Evolutionary conservation across 2,113 vertebrate species (phyloP).

Genomic region (Merops nubicus): DNA sequence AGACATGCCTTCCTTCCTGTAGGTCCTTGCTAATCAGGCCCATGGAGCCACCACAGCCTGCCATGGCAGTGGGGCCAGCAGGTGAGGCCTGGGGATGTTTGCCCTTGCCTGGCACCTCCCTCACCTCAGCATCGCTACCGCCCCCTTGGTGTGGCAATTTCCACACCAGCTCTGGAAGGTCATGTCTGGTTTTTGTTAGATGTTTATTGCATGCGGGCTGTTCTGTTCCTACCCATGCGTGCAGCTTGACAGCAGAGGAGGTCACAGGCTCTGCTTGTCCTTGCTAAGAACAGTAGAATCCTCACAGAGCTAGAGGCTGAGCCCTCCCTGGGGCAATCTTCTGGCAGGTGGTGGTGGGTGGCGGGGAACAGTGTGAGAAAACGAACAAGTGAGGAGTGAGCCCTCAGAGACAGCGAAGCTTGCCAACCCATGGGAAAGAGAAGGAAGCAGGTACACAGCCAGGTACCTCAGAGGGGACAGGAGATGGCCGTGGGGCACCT

Average conservation of each 20-base stretch:
- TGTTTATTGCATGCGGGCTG: fast-evolving
- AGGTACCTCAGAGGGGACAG: neutral
- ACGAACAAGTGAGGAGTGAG: neutral
- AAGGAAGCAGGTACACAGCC: neutral
- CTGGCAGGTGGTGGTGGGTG: neutral
- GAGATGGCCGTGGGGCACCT: fast-evolving
- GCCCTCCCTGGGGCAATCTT: fast-evolving
- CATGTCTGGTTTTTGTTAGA: fast-evolving
- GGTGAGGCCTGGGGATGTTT: neutral
- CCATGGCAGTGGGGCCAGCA: neutral
- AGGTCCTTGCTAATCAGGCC: neutral
- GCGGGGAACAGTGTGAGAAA: neutral
- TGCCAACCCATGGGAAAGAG: neutral
- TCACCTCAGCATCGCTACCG: neutral
- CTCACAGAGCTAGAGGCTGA: fast-evolving
- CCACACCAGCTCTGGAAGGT: neutral
- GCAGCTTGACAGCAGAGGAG: neutral
- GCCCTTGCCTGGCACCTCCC: fast-evolving
- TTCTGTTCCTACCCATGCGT: neutral
- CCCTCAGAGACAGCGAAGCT: neutral
- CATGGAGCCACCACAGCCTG: fast-evolving
- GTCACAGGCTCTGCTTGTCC: fast-evolving
- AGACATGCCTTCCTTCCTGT: neutral
- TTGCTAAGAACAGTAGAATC: neutral
- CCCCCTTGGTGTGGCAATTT: neutral